A percentile compares a stretch with the other conserved stretches of the same genome.
These are phyloP conservation scores for Pollachius pollachius DNA, from an alignment of 2,113 vertebrate genomes.

Conservation along the genomic window DNA sequence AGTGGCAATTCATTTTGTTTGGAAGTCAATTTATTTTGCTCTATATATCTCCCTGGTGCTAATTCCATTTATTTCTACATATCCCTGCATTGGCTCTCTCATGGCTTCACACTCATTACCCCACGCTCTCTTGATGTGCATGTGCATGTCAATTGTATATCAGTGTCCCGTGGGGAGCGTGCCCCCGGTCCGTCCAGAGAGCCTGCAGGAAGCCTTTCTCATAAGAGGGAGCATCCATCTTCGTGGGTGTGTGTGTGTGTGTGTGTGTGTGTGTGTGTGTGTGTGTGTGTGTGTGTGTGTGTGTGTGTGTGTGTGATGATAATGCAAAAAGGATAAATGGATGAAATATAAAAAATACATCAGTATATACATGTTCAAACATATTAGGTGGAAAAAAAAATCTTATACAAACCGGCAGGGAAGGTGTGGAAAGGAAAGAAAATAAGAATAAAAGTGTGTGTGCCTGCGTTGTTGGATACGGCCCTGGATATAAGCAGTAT, in stretches of 20 bases:
- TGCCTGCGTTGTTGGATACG: too few species aligned
- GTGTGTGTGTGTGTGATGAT: not conserved
- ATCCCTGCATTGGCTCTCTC: too few species aligned
- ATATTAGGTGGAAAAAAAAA: too few species aligned
- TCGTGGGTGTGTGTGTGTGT: slow-evolving; percentile 1
- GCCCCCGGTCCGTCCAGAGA: slow-evolving; percentile 25
- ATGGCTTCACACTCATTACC: not conserved
- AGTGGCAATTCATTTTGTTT: slow-evolving; percentile 54
- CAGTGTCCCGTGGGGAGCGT: slow-evolving; percentile 38
- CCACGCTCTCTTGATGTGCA: slow-evolving; percentile 46
- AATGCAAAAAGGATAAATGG: too few species aligned
- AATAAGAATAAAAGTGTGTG: too few species aligned
- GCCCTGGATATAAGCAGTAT: too few species aligned
- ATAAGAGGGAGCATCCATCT: slow-evolving; percentile 31
- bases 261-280: slow-evolving; percentile 2
- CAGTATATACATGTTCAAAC: too few species aligned
- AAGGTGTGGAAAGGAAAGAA: too few species aligned
- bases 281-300: slow-evolving; percentile 7
- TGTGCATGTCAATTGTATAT: slow-evolving; percentile 63
- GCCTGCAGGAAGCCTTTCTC: slow-evolving; percentile 42
- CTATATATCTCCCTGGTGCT: slow-evolving; percentile 7
- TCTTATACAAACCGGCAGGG: too few species aligned
- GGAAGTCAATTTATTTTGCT: slow-evolving; percentile 46
- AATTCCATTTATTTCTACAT: too few species aligned
- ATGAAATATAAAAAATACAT: too few species aligned